Evolutionary conservation across 2,113 vertebrate genomes (phyloP), one percentile per base, ranked within the genome.

Genomic region (Chlorodrepanis virens): DNA sequence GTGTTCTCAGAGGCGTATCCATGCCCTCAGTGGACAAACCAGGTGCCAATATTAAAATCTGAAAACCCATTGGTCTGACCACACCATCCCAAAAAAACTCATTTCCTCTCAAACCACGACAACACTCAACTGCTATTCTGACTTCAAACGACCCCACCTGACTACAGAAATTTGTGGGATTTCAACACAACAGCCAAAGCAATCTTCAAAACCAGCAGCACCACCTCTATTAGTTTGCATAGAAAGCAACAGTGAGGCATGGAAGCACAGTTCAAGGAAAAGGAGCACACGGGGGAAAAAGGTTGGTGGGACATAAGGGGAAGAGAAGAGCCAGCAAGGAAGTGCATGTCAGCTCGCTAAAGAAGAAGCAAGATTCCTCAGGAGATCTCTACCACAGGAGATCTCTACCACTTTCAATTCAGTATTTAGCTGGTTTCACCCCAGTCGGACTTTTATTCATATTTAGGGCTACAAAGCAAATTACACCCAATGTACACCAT

Each of bases 281-380:
- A 79, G 28, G 57, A 85, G n/a, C 4, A 7, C 27, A 14, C 9
- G 23, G 39, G 53, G 57, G 29, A 25, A 78, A 52, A 70, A 27
- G 2, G 0, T 1, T 33, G 35, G 47, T 39, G 74, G 52, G 42
- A 83, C 47, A 33, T 0, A 7, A 78, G 70, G 28, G 52, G 61
- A 88, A 74, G 47, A 64, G 47, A 64, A 64, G 31, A 67, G 29
- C 21, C 60, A 87, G 47, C 33, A 69, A 75, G 47, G 21, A 81
- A 77, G 25, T 1, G 4, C 52, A 42, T 0, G 1, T 27, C 31
- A 80, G 42, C 40, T 83, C 1, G 0, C n/a, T 52, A 44, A 25
- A 85, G 70, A 24, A 82, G 57, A 59, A 56, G 52, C 18, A 75
- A 20, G 40, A 28, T 31, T 75, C 77, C 37, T 53, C 1, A 61